These are phyloP conservation scores for Oegoconia quadripuncta DNA, from an alignment of 2,888 invertebrate species.

Conservation along the genomic window DNA sequence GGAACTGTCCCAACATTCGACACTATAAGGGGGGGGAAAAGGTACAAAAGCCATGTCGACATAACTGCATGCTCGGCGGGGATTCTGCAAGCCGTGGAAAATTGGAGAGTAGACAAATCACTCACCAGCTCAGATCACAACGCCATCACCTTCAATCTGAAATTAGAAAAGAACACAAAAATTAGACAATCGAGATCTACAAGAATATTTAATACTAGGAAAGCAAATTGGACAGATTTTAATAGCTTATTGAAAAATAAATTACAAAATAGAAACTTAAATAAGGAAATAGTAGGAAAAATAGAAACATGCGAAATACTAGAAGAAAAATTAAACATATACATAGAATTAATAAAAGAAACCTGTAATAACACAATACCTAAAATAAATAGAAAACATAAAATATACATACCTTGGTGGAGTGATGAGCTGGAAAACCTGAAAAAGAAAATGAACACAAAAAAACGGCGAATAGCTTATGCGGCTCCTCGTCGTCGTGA, in stretches of 20 bases:
- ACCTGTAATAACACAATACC: not conserved
- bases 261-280: too few relatives aligned
- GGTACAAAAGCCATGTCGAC: too few relatives aligned
- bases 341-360: not conserved
- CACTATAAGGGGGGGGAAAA: too few relatives aligned
- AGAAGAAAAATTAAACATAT: not conserved
- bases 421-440: not conserved
- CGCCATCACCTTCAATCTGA: not conserved
- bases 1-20: too few relatives aligned
- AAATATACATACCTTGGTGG: constrained; percentile 12
- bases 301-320: not conserved
- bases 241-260: not conserved
- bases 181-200: not conserved
- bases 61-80: too few relatives aligned
- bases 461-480: not conserved
- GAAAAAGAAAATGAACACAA: constrained; percentile 6
- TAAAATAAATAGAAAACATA: too few relatives aligned
- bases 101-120: not conserved
- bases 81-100: too few relatives aligned
- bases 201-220: not conserved
- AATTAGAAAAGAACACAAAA: not conserved
- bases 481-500: not conserved
- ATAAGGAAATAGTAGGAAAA: not conserved
- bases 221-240: not conserved
- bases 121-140: not conserved